Evolutionary conservation across 2,888 invertebrate species (phyloP), one percentile per base, ranked within the genome.

Genomic region (Amiota mariae): DNA sequence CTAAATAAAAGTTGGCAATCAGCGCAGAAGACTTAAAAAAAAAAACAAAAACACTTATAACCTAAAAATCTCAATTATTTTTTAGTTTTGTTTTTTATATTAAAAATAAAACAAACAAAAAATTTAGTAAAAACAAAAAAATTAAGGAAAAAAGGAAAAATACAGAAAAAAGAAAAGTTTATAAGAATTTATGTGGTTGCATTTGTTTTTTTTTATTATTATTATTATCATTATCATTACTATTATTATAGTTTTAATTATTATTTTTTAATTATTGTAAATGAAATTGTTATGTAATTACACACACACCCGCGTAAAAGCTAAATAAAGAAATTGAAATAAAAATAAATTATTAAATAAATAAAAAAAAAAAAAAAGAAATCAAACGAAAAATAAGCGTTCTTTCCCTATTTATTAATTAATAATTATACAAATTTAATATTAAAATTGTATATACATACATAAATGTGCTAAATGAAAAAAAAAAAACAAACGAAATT

Each of bases 1-100:
- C 72, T 74, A 71, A 77, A 79, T 78, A 77, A 79, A 84, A 81
- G 85, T 84, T 85, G 83, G 83, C 83, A 85, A 84, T 84, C 83
- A 84, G 83, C 82, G 84, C 85, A 84, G 83, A 84, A 84, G 83
- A 84, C 83, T 84, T 84, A 84, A 83, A 87, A 75, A 80, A 79
- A 80, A 79, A 80, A 78, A 79, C 77, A 79, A 73, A 71, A 13
- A 61, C 9, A 24, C 61, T 1, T 67, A 20, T 49, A 67, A 63
- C 63, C 11, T 67, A 67, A 67, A 67, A 67, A 67, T 63, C 63
- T 63, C 63, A 63, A 63, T 63, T 63, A 63, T 63, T 63, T 63
- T 59, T 63, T 63, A 63, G 63, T 63, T 63, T 63, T 63, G 63
- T 63, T 63, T 36, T 63, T n/a, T 18, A 61, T 61, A 61, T 24